Evolutionary conservation across 2,113 vertebrate species (phyloP).

Genomic region (Dicaeum eximium): DNA sequence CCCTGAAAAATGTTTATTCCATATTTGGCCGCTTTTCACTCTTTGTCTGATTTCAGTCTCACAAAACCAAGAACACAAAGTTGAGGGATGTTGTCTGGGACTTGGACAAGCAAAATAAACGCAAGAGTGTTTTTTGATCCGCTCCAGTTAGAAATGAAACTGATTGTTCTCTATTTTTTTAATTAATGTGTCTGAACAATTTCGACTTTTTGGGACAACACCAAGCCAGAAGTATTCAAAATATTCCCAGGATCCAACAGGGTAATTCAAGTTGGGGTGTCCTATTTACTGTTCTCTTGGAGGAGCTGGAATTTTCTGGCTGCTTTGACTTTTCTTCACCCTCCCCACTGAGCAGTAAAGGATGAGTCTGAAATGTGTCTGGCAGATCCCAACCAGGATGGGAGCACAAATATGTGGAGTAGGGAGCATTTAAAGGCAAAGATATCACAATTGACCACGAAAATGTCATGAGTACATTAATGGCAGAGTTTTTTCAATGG

Average conservation of each 20-base stretch:
- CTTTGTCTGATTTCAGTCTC: neutral
- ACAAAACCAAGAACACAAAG: neutral
- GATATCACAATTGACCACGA: neutral
- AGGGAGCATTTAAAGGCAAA: neutral
- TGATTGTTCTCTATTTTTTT: neutral
- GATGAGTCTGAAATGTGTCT: neutral
- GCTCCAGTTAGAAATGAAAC: neutral
- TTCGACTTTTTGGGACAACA: neutral
- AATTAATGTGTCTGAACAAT: neutral
- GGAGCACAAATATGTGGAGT: neutral
- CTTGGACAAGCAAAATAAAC: slow-evolving; percentile 16
- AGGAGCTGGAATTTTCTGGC: neutral
- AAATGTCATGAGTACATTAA: neutral
- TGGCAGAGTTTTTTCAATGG: neutral
- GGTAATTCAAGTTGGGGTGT: neutral
- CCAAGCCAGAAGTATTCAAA: slow-evolving; percentile 26
- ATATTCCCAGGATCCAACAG: neutral
- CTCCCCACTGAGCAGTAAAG: neutral
- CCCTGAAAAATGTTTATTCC: neutral
- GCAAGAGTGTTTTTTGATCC: neutral
- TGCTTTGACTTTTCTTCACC: neutral
- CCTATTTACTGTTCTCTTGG: neutral
- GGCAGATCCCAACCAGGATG: neutral
- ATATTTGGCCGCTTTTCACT: neutral
- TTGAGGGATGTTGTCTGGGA: neutral